Conservation (phyloP, 1,140 invertebrate genomes). For the Drosophila sp. region DNA sequence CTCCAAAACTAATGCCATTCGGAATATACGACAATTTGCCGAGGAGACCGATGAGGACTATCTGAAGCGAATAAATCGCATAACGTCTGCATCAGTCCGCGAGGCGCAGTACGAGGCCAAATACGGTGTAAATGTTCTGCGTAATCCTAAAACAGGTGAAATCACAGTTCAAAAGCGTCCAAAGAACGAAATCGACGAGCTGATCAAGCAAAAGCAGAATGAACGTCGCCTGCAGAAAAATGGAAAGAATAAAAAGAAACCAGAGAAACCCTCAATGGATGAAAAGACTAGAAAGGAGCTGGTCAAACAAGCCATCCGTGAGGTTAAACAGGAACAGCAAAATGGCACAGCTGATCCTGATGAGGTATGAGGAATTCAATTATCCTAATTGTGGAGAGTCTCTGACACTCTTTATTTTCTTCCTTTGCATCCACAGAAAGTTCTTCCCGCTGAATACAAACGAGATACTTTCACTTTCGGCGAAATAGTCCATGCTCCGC, state of each 20-base stretch:
- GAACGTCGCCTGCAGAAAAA: slow-evolving; percentile 75
- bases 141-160: slow-evolving; percentile 84
- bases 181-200: slow-evolving; percentile 84
- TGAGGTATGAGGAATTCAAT: slow-evolving; percentile 18
- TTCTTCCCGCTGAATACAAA: slow-evolving; percentile 58
- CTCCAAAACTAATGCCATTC: slow-evolving; percentile 27
- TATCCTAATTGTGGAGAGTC: too few species aligned
- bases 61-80: slow-evolving; percentile 83
- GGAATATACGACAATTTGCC: slow-evolving; percentile 77
- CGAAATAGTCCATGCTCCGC: slow-evolving; percentile 87
- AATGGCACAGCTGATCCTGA: slow-evolving; percentile 54
- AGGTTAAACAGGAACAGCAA: slow-evolving; percentile 46
- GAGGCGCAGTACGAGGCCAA: slow-evolving; percentile 85
- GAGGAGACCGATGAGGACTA: slow-evolving; percentile 84
- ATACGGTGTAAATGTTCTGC: slow-evolving; percentile 84
- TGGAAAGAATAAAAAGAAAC: slow-evolving; percentile 60
- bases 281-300: slow-evolving; percentile 83
- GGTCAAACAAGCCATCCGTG: slow-evolving; percentile 66
- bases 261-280: slow-evolving; percentile 66
- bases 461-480: slow-evolving; percentile 86
- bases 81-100: slow-evolving; percentile 84
- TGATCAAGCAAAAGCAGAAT: slow-evolving; percentile 82
- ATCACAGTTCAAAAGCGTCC: slow-evolving; percentile 83
- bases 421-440: slow-evolving; percentile 16
- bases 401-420: too few species aligned